Evolutionary conservation across 37 sponge, comb jelly and placozoan species (phyloP).

Genomic region (Theonella swinhoei): DNA sequence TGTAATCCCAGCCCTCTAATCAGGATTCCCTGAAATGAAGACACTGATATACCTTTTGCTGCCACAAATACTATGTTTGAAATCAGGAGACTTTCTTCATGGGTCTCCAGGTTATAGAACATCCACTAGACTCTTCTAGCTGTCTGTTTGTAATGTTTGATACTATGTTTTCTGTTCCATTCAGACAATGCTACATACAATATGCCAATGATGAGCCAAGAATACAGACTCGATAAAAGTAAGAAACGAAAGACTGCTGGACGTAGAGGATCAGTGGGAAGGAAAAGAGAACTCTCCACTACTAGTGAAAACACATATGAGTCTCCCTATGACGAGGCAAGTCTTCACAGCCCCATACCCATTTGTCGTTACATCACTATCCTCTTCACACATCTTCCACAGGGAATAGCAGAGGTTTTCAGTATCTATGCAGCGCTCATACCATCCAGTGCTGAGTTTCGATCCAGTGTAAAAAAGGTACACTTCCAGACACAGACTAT

Average conservation of each 20-base stretch:
- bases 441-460: not conserved
- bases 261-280: not conserved
- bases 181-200: not conserved
- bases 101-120: no score
- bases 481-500: no score
- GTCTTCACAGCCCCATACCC: no score
- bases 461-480: not conserved
- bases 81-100: no score
- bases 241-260: not conserved
- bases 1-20: no score
- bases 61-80: not conserved
- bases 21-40: no score
- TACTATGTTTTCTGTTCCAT: not conserved
- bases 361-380: no score
- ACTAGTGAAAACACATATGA: not conserved
- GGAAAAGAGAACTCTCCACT: not conserved
- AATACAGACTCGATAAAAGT: not conserved
- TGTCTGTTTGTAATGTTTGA: not conserved
- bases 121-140: not conserved
- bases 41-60: not conserved
- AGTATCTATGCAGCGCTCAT: not conserved
- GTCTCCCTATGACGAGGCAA: not conserved
- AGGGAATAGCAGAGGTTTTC: not conserved
- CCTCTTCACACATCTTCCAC: not conserved
- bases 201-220: not conserved